Percentiles rank a stretch among this genome's conserved stretches.
phyloP scores from a whole-genome alignment of 2,888 invertebrate genomes.

The Hemaris fuciformis region DNA sequence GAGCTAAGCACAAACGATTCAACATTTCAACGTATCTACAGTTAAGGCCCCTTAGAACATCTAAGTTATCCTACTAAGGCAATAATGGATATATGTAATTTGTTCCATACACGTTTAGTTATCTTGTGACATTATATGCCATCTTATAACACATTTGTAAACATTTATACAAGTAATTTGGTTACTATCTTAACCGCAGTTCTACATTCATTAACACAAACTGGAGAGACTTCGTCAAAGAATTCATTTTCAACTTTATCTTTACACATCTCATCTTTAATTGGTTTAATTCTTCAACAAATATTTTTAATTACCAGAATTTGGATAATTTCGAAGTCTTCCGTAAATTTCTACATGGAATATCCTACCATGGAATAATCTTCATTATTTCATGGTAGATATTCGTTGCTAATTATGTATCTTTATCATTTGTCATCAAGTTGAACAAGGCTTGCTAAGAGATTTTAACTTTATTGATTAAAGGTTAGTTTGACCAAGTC shows the following conservation, averaged over 20 bases:
- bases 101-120: background rate
- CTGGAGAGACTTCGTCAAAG: conserved; percentile 11
- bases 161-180: background rate
- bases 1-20: background rate
- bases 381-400: too few relatives aligned
- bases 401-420: too few relatives aligned
- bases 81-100: conserved; percentile 6
- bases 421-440: too few relatives aligned
- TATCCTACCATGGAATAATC: background rate
- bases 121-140: background rate
- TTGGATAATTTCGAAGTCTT: too few relatives aligned
- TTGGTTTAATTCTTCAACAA: too few relatives aligned
- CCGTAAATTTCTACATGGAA: background rate
- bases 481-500: conserved; percentile 6
- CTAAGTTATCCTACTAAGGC: background rate
- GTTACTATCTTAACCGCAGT: conserved; percentile 16
- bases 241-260: background rate
- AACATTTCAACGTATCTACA: background rate
- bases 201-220: background rate
- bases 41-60: conserved; percentile 5
- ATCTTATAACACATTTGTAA: background rate
- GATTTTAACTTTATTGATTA: too few relatives aligned
- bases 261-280: background rate
- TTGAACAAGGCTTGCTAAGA: background rate
- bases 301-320: too few relatives aligned